Evolutionary conservation across 2,888 invertebrate genomes (phyloP), one percentile per base, ranked within the genome.

Genomic region (Archips crataeganus): DNA sequence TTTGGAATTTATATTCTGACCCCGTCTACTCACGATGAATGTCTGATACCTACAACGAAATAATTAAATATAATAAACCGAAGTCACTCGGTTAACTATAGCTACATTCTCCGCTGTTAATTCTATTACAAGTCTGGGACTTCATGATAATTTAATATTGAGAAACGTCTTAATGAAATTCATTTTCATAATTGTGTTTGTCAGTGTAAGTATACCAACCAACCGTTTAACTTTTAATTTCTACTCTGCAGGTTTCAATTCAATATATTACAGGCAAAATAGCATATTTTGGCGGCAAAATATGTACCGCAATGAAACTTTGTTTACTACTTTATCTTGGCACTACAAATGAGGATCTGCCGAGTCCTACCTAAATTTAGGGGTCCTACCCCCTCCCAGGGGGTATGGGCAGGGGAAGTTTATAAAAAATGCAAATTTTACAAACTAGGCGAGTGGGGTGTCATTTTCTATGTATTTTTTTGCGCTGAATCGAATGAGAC

Each of bases 1-100:
- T 84, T 82, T 78, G 70, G 71, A 73, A 83, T 80, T 78, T 78
- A 79, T 77, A 76, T 71, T 75, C 61, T 64, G 70, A 61, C 70
- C 69, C 49, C 64, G 34, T 60, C 69, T 65, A 54, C 60, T 69
- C 74, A 36, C 60, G 60, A 51, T 9, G 45, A 61, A 74, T 34
- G 54, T 45, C 64, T 51, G n/a, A 45, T 64, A 51, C 45, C 15
- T 60, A 61, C 65, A 64, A 51, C 15, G 34, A 69, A 63, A 64
- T 74, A 60, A 69, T 74, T 69, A 70, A 69, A 64, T 65, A 54
- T 51, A 73, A 69, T 64, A 64, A 69, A 68, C 73, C 59, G 49
- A 59, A 57, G 59, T 68, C 63, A 67, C 61, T 73, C 62, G 23
- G 68, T 15, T 57, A 68, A 73, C 66, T 67, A 64, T 69, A 57